Evolutionary conservation across 2,113 vertebrate genomes (phyloP), one percentile per base, ranked within the genome.

Genomic region (Brachyhypopomus gauderio): DNA sequence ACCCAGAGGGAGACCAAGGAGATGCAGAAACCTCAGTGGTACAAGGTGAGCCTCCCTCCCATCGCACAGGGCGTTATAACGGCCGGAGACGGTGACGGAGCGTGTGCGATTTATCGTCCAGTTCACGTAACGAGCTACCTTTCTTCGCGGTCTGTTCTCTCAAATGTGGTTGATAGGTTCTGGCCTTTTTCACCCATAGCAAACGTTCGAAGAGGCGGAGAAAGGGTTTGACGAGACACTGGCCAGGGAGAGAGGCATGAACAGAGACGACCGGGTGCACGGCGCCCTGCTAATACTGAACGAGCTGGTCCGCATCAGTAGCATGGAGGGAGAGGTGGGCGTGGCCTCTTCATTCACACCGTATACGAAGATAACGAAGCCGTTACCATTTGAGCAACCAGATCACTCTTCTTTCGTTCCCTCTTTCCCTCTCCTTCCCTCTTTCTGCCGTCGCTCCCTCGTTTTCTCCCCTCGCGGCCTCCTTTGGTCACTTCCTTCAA

Each of bases 21-120:
- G 90, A 98, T 99, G 96, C 98, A 99, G 93, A 99, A 98, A 84
- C 98, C 98, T 0, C 97, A 96, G 95, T 99, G 98, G 98, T 99
- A 99, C 92, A 93, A 96, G 93, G 98, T 98, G 91, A 91, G 95
- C 1, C 11, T 30, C 48, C 23, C 6, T 52, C 9, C 22, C 25
- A 11, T 38, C n/a, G 5, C 17, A 1, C 52, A 22, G 22, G 45
- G 41, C n/a, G n/a, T n/a, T n/a, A n/a, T n/a, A n/a, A n/a, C n/a
- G n/a, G n/a, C n/a, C n/a, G n/a, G 38, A 41, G 38, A 41, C 3
- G 7, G 38, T 41, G 38, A 7, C 7, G 38, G 3, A 41, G 38
- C 38, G 7, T 41, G 38, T 4, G 38, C 3, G 3, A 41, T 41
- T 41, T 41, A n/a, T n/a, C n/a, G n/a, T n/a, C n/a, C n/a, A n/a